These are phyloP conservation scores for Spea hammondii DNA, from an alignment of 2,797 vertebrate genomes.

Conservation along the genomic window DNA sequence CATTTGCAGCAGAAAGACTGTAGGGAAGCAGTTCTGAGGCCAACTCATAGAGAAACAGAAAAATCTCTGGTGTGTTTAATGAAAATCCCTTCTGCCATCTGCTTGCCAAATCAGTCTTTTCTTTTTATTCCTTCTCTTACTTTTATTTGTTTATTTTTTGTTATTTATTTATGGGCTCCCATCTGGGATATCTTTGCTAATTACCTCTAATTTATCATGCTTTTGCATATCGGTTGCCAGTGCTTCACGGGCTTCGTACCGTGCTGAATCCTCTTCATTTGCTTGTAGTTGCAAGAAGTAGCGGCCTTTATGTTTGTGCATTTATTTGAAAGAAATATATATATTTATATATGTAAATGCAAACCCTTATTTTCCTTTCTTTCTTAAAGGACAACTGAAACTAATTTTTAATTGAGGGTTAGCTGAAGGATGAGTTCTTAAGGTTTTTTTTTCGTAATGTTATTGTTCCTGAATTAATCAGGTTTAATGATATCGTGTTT, in stretches of 20 bases:
- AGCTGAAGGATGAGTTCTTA: constrained; percentile 66
- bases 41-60: constrained; percentile 75
- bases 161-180: constrained; percentile 60
- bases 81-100: constrained; percentile 68
- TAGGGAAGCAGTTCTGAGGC: constrained; percentile 74
- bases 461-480: too few species aligned
- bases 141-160: constrained; percentile 61
- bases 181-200: constrained; percentile 56
- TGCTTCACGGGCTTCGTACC: constrained; percentile 55
- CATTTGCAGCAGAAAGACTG: constrained; percentile 68
- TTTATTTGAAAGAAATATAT: constrained; percentile 20
- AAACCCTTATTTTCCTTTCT: constrained; percentile 49
- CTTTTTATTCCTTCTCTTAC: constrained; percentile 62
- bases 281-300: constrained; percentile 59
- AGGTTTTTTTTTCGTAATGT: too few species aligned
- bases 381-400: constrained; percentile 77
- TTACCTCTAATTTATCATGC: constrained; percentile 27
- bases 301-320: constrained; percentile 47
- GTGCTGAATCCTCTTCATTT: constrained; percentile 62
- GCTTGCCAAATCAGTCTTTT: constrained; percentile 80
- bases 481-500: too few species aligned
- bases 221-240: constrained; percentile 61
- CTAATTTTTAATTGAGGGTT: constrained; percentile 81
- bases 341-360: constrained; percentile 11
- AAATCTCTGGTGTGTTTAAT: constrained; percentile 87